These are phyloP conservation scores for Rhagologus leucostigma DNA, from an alignment of 2,113 vertebrate genomes.

Conservation along the genomic window DNA sequence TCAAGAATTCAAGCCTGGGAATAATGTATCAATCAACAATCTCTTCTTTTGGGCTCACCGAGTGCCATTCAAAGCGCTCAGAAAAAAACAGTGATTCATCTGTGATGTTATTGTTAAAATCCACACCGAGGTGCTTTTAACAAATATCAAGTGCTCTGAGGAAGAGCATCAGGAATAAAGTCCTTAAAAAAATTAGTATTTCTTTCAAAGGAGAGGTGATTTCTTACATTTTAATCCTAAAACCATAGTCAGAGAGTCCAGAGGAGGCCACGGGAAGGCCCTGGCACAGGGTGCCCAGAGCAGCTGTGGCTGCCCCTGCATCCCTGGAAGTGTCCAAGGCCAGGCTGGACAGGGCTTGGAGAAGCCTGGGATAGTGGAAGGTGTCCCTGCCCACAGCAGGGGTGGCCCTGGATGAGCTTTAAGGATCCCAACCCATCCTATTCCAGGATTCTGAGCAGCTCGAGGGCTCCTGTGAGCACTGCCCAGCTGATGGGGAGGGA, in stretches of 20 bases:
- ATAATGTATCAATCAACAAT: neutral
- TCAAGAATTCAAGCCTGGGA: neutral
- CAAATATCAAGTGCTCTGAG: neutral
- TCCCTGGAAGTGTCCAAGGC: neutral
- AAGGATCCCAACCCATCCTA: neutral
- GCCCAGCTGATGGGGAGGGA: accelerated
- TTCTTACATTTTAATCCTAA: neutral
- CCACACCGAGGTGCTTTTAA: neutral
- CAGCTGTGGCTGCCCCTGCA: neutral
- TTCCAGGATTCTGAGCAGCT: accelerated
- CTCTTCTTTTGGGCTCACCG: neutral
- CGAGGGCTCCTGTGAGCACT: neutral
- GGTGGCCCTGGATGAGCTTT: neutral
- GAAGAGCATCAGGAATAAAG: neutral
- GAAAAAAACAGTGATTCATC: neutral
- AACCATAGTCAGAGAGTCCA: neutral
- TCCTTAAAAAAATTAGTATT: neutral
- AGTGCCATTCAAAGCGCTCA: neutral
- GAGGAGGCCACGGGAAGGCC: neutral
- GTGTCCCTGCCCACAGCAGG: neutral
- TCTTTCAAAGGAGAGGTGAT: neutral
- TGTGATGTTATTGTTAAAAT: neutral
- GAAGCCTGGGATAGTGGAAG: neutral
- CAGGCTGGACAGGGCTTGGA: accelerated
- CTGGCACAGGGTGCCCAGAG: neutral